These are phyloP conservation scores for Felis catus DNA, from an alignment of 2,113 vertebrate genomes.

Conservation along the genomic window DNA sequence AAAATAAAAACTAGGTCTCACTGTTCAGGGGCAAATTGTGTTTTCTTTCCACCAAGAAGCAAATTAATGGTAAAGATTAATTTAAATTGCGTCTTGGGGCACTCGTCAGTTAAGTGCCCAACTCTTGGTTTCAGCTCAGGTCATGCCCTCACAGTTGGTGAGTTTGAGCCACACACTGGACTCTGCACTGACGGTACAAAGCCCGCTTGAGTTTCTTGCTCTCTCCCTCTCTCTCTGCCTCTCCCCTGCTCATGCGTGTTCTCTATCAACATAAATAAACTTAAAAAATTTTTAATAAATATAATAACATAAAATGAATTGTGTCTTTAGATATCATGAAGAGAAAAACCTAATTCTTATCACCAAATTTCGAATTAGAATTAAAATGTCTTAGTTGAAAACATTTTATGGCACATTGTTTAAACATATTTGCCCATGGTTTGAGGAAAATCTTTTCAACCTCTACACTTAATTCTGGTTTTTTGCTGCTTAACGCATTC, in stretches of 20 bases:
- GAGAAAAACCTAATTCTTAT: conserved; percentile 33
- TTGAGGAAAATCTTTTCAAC: not conserved
- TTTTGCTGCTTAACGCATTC: not conserved
- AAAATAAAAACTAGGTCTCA: not conserved
- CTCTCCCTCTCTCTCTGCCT: too few species aligned
- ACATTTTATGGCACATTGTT: not conserved
- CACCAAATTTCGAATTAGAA: not conserved
- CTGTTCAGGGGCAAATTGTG: not conserved
- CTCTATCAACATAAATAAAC: too few species aligned
- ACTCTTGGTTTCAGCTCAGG: too few species aligned
- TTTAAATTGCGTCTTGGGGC: not conserved
- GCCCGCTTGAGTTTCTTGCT: too few species aligned
- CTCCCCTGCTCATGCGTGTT: too few species aligned
- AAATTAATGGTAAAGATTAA: not conserved
- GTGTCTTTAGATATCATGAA: not conserved
- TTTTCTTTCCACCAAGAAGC: not conserved
- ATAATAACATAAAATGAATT: not conserved
- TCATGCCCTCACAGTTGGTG: too few species aligned
- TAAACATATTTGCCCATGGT: not conserved
- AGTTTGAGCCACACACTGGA: too few species aligned
- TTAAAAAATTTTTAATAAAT: too few species aligned
- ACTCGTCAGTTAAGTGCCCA: too few species aligned
- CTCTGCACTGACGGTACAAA: too few species aligned
- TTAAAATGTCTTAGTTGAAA: conserved; percentile 15
- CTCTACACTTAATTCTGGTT: not conserved